phyloP scores from a whole-genome alignment of 2,113 vertebrate species.

The Pandion haliaetus region DNA sequence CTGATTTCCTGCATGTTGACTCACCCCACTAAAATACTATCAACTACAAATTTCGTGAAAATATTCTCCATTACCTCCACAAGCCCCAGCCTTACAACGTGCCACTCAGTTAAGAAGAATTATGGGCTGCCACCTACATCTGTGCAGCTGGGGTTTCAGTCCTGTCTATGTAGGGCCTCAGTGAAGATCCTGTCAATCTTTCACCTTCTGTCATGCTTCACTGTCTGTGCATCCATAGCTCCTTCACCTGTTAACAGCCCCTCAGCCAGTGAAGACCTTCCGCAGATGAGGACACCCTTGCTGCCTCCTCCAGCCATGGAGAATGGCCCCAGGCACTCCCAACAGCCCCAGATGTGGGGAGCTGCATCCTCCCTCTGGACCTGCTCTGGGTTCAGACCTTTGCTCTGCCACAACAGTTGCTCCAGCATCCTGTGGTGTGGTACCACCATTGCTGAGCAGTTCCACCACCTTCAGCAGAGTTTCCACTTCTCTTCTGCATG shows the following conservation, averaged over 20 bases:
- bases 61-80: background rate
- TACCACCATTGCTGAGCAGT: background rate
- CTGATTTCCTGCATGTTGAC: background rate
- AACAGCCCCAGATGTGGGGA: background rate
- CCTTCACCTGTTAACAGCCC: background rate
- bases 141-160: background rate
- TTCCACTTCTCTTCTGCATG: background rate
- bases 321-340: rapidly evolving
- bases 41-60: background rate
- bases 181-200: background rate
- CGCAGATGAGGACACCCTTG: background rate
- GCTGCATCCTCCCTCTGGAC: background rate
- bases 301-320: background rate
- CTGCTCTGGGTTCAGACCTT: background rate
- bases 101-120: background rate
- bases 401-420: background rate
- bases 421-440: background rate
- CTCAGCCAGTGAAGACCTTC: background rate
- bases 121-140: background rate
- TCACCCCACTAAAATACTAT: background rate
- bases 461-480: background rate
- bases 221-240: background rate
- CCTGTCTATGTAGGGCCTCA: background rate
- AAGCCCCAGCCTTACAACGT: background rate
- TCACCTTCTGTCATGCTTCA: background rate